A percentile compares a stretch with the other conserved stretches of the same genome.
Conservation (phyloP, 1,140 invertebrate species). For the Neotoxoptera formosana region DNA sequence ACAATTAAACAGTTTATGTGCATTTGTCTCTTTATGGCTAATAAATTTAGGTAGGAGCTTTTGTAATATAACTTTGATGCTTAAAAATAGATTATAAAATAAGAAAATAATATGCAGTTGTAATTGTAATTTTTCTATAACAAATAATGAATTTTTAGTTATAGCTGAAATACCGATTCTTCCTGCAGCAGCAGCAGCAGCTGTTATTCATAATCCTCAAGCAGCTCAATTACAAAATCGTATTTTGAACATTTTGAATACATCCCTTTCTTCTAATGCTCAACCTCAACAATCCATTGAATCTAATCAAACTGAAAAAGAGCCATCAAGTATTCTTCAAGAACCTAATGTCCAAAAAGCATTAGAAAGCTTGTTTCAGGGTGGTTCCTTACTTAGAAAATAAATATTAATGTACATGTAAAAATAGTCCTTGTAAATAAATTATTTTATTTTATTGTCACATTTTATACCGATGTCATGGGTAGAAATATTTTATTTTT, state of each 20-base stretch:
- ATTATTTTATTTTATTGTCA: background rate
- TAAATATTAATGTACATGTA: background rate
- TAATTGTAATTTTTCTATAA: background rate
- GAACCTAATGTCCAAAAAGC: constrained; percentile 80
- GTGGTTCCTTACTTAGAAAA: constrained; percentile 63
- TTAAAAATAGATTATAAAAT: no score
- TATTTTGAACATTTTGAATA: constrained; percentile 84
- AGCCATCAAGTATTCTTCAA: constrained; percentile 67
- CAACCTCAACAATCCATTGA: constrained; percentile 58
- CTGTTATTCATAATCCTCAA: constrained; percentile 65
- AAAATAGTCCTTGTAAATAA: background rate
- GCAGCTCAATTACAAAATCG: constrained; percentile 82
- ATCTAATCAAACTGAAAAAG: constrained; percentile 60
- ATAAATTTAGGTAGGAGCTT: no score
- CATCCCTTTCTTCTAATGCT: constrained; percentile 61
- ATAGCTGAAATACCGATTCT: constrained; percentile 31
- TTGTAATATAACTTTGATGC: no score
- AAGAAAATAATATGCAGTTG: background rate
- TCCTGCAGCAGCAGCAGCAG: constrained; percentile 63
- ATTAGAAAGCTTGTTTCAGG: constrained; percentile 75
- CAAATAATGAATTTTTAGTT: constrained; percentile 24
- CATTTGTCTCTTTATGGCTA: no score
- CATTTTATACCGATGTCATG: background rate
- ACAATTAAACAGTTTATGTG: background rate
- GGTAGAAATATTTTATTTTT: background rate